These are phyloP conservation scores for Drosophila gaucha DNA, from an alignment of 2,888 invertebrate species.

Conservation along the genomic window DNA sequence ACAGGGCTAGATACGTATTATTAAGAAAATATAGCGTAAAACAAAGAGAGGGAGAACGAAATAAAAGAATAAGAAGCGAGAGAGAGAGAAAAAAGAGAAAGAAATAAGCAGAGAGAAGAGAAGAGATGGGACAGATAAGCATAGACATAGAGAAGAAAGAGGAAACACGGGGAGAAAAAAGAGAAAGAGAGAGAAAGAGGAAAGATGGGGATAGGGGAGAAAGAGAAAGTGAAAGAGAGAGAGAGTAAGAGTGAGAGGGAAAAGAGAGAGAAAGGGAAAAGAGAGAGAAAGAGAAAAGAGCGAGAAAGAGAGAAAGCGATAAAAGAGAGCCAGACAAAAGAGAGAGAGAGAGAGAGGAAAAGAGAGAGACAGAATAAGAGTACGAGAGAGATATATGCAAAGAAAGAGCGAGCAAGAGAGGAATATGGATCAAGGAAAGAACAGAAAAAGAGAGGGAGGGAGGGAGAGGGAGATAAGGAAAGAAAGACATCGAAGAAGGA, in stretches of 20 bases:
- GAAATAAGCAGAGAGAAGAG: background rate
- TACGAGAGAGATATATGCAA: background rate
- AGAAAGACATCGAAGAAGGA: too few species aligned
- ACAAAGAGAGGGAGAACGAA: background rate
- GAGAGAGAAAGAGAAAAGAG: background rate
- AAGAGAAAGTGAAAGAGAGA: background rate
- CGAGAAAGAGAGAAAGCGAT: background rate
- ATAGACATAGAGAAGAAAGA: background rate
- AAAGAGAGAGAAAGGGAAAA: background rate
- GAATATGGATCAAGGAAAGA: background rate
- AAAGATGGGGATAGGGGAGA: background rate
- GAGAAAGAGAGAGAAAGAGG: background rate
- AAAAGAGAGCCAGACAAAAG: background rate
- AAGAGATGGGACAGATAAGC: too few species aligned
- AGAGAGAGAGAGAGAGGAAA: background rate
- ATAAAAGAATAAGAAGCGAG: background rate
- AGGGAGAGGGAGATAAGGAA: background rate
- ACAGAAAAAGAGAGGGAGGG: background rate
- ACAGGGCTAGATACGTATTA: background rate
- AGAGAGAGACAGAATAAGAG: background rate
- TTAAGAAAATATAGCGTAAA: background rate
- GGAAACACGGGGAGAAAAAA: too few species aligned
- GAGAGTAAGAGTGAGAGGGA: background rate
- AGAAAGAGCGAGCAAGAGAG: background rate
- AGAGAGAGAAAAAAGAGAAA: background rate